A percentile compares a stretch with the other conserved stretches of the same genome.
phyloP scores from a whole-genome alignment of 2,888 invertebrate species.

The Rugalucina vietnamica region DNA sequence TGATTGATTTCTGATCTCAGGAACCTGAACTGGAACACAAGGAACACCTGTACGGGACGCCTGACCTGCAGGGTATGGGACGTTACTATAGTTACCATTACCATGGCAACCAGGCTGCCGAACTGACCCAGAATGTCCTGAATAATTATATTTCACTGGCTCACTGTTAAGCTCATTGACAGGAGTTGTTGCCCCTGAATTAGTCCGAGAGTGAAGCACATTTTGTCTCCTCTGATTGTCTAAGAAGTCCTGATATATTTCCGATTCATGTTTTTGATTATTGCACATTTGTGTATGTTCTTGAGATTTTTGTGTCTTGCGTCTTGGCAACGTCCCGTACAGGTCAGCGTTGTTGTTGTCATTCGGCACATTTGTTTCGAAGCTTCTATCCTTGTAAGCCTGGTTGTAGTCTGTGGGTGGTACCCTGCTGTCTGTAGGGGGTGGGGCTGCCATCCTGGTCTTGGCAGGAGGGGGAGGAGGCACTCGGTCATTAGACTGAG shows the following conservation, averaged over 20 bases:
- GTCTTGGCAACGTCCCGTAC: conserved; percentile 75
- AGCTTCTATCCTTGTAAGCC: conserved; percentile 48
- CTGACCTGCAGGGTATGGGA: background rate
- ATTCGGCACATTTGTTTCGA: conserved; percentile 45
- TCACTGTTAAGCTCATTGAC: conserved; percentile 38
- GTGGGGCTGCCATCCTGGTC: background rate
- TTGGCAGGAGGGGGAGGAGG: conserved; percentile 29
- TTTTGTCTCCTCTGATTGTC: conserved; percentile 69
- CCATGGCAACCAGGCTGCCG: conserved; percentile 14
- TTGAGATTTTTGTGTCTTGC: conserved; percentile 64
- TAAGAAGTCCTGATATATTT: conserved; percentile 73
- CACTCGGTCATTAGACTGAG: conserved; percentile 54
- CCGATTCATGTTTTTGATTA: conserved; percentile 65
- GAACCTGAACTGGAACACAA: conserved; percentile 41
- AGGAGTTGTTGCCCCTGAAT: conserved; percentile 55
- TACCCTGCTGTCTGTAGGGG: conserved; percentile 21
- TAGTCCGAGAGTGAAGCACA: conserved; percentile 53
- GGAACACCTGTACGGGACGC: conserved; percentile 2
- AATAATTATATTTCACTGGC: background rate
- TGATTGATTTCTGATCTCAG: conserved; percentile 50
- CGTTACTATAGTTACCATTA: conserved; percentile 16
- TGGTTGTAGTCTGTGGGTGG: conserved; percentile 33
- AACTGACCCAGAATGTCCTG: background rate
- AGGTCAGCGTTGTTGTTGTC: conserved; percentile 64
- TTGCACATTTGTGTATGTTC: conserved; percentile 62